A percentile compares a stretch with the other conserved stretches of the same genome.
Evolutionary conservation across 2,888 invertebrate species (phyloP).

Genomic region (Ornithoptera priamus): DNA sequence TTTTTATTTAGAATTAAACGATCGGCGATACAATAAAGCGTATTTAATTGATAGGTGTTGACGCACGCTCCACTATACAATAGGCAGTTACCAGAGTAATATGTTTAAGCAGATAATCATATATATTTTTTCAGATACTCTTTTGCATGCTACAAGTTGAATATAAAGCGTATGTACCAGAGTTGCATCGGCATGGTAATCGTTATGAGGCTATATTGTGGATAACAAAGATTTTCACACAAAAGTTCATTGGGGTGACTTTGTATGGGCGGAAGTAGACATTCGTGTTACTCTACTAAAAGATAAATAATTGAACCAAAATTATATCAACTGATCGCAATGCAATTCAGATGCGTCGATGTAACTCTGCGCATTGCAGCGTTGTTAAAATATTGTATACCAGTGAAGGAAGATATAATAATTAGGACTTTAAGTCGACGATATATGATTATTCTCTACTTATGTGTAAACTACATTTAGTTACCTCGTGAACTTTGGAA

Average conservation of each 20-base stretch:
- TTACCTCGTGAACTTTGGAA: conserved; percentile 77
- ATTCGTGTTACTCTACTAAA: too few species aligned
- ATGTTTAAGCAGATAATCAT: conserved; percentile 59
- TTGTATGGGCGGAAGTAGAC: too few species aligned
- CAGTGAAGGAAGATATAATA: conserved; percentile 67
- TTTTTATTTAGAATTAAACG: conserved; percentile 41
- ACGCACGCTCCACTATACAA: conserved; percentile 64
- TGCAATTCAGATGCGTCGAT: conserved; percentile 30
- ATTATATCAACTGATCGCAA: neutral
- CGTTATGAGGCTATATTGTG: conserved; percentile 38
- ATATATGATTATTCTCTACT: conserved; percentile 59
- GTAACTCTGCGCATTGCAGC: conserved; percentile 46
- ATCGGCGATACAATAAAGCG: conserved; percentile 22
- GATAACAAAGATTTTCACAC: neutral
- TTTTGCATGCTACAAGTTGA: conserved; percentile 44
- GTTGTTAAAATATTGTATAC: conserved; percentile 62
- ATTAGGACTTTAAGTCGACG: conserved; percentile 73
- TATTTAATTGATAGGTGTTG: conserved; percentile 44
- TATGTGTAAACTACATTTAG: conserved; percentile 68
- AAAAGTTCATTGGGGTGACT: neutral
- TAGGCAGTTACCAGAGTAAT: conserved; percentile 76
- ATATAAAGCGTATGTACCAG: conserved; percentile 32
- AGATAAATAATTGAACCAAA: too few species aligned
- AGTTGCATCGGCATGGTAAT: conserved; percentile 32
- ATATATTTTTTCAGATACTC: conserved; percentile 67